Conservation (phyloP, 1,140 invertebrate genomes). For the Lerema accius region DNA sequence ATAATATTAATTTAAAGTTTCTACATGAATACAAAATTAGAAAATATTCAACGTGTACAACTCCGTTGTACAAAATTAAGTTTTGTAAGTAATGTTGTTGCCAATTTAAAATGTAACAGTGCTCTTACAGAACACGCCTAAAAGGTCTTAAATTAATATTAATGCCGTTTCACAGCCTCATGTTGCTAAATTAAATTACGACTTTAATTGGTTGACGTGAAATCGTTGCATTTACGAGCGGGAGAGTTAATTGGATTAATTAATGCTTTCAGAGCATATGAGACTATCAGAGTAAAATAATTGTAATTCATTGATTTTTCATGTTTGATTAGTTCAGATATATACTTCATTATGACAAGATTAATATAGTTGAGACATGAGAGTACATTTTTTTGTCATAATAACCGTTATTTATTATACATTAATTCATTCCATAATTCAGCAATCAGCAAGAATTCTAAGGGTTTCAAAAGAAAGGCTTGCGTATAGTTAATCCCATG, state of each 20-base stretch:
- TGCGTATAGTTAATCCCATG: too few relatives aligned
- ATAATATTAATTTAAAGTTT: not conserved
- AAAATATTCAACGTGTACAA: slow-evolving; percentile 1
- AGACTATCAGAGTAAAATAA: slow-evolving; percentile 44
- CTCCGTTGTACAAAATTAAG: slow-evolving; percentile 6
- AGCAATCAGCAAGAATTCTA: too few relatives aligned
- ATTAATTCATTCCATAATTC: too few relatives aligned
- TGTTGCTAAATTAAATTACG: slow-evolving; percentile 59
- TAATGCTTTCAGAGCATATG: slow-evolving; percentile 48
- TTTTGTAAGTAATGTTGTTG: slow-evolving; percentile 4
- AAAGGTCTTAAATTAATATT: slow-evolving; percentile 49
- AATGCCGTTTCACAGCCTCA: slow-evolving; percentile 44
- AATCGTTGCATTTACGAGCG: slow-evolving; percentile 60
- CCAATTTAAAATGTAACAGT: slow-evolving; percentile 20
- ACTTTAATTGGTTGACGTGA: slow-evolving; percentile 48
- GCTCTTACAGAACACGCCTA: slow-evolving; percentile 27
- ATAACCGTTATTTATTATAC: too few relatives aligned
- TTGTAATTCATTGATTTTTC: slow-evolving; percentile 45
- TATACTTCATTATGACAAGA: too few relatives aligned
- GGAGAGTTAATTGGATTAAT: slow-evolving; percentile 58
- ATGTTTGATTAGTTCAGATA: not conserved
- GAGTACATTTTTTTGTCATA: too few relatives aligned
- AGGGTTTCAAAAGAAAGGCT: too few relatives aligned
- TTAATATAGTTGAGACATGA: too few relatives aligned
- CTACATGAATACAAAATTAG: not conserved